phyloP scores from a whole-genome alignment of 2,888 invertebrate genomes.

The Cyaniris semiargus region DNA sequence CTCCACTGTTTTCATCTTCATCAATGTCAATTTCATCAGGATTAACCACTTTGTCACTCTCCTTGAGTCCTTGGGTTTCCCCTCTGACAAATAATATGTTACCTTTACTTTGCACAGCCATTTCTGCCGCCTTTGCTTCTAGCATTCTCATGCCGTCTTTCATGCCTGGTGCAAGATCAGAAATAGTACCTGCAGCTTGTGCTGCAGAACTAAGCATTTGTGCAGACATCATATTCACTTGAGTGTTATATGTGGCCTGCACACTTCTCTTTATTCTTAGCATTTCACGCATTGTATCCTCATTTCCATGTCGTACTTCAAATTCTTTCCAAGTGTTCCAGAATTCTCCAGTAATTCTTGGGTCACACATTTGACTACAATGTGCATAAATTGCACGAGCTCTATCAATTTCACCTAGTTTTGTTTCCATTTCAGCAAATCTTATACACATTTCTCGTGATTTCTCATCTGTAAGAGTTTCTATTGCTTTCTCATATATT shows the following conservation, averaged over 20 bases:
- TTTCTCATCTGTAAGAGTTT: slow-evolving; percentile 92
- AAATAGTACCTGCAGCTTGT: slow-evolving; percentile 83
- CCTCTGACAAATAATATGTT: slow-evolving; percentile 94
- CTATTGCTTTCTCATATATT: slow-evolving; percentile 99
- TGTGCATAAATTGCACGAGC: slow-evolving; percentile 98
- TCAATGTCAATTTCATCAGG: slow-evolving; percentile 94
- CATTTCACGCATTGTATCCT: slow-evolving; percentile 99
- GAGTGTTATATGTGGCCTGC: slow-evolving; percentile 98
- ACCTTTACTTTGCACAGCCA: slow-evolving; percentile 77
- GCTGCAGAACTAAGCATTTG: slow-evolving; percentile 94
- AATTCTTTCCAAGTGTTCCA: slow-evolving; percentile 99
- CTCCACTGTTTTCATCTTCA: slow-evolving; percentile 83
- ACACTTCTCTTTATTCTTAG: slow-evolving; percentile 97
- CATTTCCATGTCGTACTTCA: slow-evolving; percentile 99
- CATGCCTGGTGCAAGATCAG: slow-evolving; percentile 87
- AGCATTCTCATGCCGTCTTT: slow-evolving; percentile 94
- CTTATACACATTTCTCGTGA: slow-evolving; percentile 97
- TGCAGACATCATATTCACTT: slow-evolving; percentile 99
- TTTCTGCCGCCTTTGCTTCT: slow-evolving; percentile 90
- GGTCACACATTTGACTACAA: slow-evolving; percentile 99
- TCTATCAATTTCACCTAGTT: slow-evolving; percentile 98
- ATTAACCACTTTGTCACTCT: slow-evolving; percentile 87
- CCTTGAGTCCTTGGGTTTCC: slow-evolving; percentile 88
- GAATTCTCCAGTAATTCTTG: slow-evolving; percentile 95
- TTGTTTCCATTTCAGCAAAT: slow-evolving; percentile 99